A percentile compares a stretch with the other conserved stretches of the same genome.
phyloP scores from a whole-genome alignment of 2,888 invertebrate genomes.

The Nomada fabriciana region DNA sequence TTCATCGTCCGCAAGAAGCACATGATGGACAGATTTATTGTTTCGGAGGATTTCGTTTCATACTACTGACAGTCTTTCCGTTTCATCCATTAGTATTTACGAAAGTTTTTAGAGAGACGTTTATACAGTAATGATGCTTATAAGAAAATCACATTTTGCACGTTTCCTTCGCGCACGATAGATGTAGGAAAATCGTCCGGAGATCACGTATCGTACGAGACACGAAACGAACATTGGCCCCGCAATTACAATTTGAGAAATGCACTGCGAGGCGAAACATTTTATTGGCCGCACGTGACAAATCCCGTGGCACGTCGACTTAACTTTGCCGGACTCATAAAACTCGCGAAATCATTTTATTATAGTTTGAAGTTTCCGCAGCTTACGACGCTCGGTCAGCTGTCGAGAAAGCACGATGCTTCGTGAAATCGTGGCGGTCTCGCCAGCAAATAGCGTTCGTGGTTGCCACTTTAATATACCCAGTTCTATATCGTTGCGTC shows the following conservation, averaged over 20 bases:
- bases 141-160: not conserved
- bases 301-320: constrained; percentile 36
- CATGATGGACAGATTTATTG: no score
- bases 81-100: no score
- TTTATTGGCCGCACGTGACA: constrained; percentile 53
- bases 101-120: no score
- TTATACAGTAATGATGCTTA: not conserved
- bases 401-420: not conserved
- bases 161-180: not conserved
- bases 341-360: constrained; percentile 48
- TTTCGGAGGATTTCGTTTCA: no score
- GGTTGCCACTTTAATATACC: not conserved
- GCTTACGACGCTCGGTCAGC: constrained; percentile 23
- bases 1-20: no score
- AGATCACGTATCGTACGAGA: not conserved
- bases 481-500: no score
- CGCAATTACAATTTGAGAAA: constrained; percentile 40
- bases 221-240: not conserved
- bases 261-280: constrained; percentile 15
- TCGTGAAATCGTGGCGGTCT: not conserved
- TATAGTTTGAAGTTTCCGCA: constrained; percentile 11
- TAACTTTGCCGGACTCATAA: constrained; percentile 39
- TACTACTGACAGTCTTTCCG: no score
- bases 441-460: not conserved
- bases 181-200: not conserved